A percentile compares a stretch with the other conserved stretches of the same genome.
phyloP scores from a whole-genome alignment of 2,888 invertebrate genomes.

The Drosophila maculinotata region DNA sequence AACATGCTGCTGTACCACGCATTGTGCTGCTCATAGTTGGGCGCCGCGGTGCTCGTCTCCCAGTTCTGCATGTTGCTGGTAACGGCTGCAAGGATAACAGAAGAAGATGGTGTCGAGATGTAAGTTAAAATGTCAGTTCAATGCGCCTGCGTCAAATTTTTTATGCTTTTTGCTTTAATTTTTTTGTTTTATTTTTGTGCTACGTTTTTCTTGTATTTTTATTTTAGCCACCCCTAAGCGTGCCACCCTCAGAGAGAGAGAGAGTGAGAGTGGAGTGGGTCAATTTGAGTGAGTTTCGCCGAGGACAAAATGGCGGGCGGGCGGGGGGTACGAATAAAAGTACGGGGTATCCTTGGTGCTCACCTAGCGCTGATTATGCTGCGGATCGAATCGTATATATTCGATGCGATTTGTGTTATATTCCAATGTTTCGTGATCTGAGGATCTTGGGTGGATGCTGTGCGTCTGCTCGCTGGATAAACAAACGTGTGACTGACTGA shows the following conservation, averaged over 20 bases:
- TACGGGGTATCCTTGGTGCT: conserved; percentile 40
- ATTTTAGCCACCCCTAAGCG: conserved; percentile 75
- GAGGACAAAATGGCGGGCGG: conserved; percentile 49
- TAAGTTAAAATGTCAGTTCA: conserved; percentile 17
- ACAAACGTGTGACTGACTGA: conserved; percentile 59
- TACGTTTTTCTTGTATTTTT: conserved; percentile 42
- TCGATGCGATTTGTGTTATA: conserved; percentile 32
- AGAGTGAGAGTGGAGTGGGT: conserved; percentile 31
- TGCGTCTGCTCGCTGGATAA: conserved; percentile 48
- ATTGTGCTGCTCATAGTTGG: conserved; percentile 83
- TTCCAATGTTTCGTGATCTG: conserved; percentile 50
- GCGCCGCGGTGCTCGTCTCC: conserved; percentile 81
- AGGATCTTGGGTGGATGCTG: conserved; percentile 13
- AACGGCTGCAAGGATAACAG: conserved; percentile 45
- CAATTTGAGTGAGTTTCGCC: conserved; percentile 66
- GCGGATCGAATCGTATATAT: not conserved
- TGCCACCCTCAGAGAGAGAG: conserved; percentile 11
- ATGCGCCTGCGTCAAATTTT: conserved; percentile 81
- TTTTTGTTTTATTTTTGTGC: conserved; percentile 32
- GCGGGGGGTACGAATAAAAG: no score
- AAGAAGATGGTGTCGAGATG: conserved; percentile 18
- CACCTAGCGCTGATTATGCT: conserved; percentile 43
- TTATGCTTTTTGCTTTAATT: conserved; percentile 39
- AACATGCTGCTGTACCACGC: conserved; percentile 84
- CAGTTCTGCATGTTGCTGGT: conserved; percentile 83